Evolutionary conservation across 2,888 invertebrate species (phyloP).

Genomic region (Thysanoteuthis rhombus): DNA sequence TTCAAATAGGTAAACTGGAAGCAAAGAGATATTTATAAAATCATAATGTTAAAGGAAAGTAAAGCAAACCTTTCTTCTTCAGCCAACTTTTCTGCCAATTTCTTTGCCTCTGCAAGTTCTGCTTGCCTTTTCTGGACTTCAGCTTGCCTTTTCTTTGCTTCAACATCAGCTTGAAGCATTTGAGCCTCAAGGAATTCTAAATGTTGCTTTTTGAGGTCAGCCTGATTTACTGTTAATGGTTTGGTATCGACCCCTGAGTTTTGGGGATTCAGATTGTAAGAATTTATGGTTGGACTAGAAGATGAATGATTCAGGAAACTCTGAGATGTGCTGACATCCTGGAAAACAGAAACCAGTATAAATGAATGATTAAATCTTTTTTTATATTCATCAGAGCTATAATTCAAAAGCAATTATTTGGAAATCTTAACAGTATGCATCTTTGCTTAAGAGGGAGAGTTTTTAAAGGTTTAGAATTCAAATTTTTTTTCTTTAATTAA

Average conservation of each 20-base stretch:
- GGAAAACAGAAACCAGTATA: background rate
- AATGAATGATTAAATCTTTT: background rate
- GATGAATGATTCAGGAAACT: background rate
- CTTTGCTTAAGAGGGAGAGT: too few species aligned
- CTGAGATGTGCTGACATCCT: background rate
- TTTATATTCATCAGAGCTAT: too few species aligned
- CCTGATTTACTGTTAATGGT: background rate
- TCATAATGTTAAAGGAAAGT: background rate
- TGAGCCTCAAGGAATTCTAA: constrained; percentile 17
- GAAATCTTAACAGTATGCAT: too few species aligned
- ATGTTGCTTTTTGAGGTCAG: background rate
- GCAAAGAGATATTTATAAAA: background rate
- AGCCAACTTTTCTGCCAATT: constrained; percentile 16
- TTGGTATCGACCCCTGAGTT: background rate
- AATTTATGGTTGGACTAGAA: background rate
- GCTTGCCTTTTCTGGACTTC: background rate
- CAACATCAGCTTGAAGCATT: constrained; percentile 1
- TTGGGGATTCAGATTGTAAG: background rate
- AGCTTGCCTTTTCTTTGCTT: background rate
- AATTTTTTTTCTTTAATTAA: too few species aligned
- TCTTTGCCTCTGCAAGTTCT: background rate
- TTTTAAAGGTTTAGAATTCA: too few species aligned
- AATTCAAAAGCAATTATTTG: too few species aligned
- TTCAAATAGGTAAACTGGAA: background rate
- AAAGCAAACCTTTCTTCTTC: constrained; percentile 19